Conservation (phyloP, 1,140 invertebrate genomes). For the Arion vulgaris region DNA sequence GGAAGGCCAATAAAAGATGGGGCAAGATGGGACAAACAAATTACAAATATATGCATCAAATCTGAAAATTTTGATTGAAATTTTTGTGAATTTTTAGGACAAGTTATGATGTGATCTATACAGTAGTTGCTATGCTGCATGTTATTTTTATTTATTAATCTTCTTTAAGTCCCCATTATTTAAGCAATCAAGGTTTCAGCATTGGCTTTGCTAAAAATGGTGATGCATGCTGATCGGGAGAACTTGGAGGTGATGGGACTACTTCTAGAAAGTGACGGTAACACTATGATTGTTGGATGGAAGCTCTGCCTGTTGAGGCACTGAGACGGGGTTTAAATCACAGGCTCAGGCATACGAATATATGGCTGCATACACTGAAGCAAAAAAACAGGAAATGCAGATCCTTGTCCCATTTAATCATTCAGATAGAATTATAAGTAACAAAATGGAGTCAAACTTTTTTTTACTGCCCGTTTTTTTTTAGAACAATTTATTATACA, state of each 20-base stretch:
- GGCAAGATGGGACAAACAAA: too few species aligned
- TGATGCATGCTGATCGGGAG: conserved; percentile 99
- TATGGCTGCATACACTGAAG: conserved; percentile 98
- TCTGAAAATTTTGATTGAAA: too few species aligned
- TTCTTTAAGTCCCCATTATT: conserved; percentile 92
- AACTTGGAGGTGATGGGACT: conserved; percentile 98
- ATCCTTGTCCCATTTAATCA: not conserved
- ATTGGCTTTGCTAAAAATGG: conserved; percentile 98
- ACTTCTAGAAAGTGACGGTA: conserved; percentile 86
- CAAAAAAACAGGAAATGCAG: conserved; percentile 87
- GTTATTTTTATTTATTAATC: conserved; percentile 18
- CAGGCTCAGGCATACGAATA: conserved; percentile 99
- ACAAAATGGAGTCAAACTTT: too few species aligned
- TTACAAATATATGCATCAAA: too few species aligned
- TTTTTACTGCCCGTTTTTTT: too few species aligned
- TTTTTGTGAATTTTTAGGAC: too few species aligned
- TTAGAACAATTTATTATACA: too few species aligned
- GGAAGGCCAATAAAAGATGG: too few species aligned
- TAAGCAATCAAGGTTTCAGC: conserved; percentile 99
- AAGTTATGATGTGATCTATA: too few species aligned
- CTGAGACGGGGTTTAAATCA: conserved; percentile 98
- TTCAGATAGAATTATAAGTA: too few species aligned
- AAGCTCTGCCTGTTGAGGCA: conserved; percentile 98
- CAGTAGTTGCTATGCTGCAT: too few species aligned
- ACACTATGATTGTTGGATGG: conserved; percentile 95